Conservation (phyloP, 2,797 vertebrate genomes). For the Merluccius polli region DNA sequence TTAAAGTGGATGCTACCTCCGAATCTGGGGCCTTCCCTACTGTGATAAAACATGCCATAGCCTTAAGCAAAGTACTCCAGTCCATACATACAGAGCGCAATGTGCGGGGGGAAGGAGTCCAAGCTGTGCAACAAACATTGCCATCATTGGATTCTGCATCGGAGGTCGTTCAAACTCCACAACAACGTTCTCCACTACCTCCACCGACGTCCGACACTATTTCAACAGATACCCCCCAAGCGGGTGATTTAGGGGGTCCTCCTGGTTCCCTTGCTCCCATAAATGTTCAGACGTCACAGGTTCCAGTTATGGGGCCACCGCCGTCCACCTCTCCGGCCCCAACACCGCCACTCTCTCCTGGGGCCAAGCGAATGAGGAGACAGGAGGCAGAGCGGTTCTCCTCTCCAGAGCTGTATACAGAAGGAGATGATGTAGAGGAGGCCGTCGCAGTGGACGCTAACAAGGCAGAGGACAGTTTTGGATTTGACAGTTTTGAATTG, state of each 20-base stretch:
- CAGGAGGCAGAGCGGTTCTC: constrained; percentile 46
- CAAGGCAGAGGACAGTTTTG: constrained; percentile 73
- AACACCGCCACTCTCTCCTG: constrained; percentile 37
- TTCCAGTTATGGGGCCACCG: neutral
- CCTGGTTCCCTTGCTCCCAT: neutral
- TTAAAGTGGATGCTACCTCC: constrained; percentile 10
- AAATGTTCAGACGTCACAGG: constrained; percentile 14
- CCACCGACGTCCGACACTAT: neutral
- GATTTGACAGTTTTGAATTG: constrained; percentile 84
- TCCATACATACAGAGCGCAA: constrained; percentile 63
- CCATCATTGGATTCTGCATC: neutral
- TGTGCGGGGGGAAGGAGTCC: constrained; percentile 21
- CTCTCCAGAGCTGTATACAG: constrained; percentile 63
- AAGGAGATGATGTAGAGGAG: constrained; percentile 22
- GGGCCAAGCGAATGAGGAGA: constrained; percentile 61
- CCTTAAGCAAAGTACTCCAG: constrained; percentile 73
- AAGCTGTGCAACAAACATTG: constrained; percentile 11
- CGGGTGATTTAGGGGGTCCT: neutral
- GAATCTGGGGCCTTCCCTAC: constrained; percentile 32
- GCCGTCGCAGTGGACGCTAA: neutral
- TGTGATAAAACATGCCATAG: constrained; percentile 51
- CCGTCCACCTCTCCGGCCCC: constrained; percentile 24
- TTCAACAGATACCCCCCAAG: neutral
- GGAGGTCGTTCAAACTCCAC: neutral
- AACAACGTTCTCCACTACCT: neutral